Conservation (phyloP, 2,113 vertebrate genomes). For the Athene cunicularia region DNA sequence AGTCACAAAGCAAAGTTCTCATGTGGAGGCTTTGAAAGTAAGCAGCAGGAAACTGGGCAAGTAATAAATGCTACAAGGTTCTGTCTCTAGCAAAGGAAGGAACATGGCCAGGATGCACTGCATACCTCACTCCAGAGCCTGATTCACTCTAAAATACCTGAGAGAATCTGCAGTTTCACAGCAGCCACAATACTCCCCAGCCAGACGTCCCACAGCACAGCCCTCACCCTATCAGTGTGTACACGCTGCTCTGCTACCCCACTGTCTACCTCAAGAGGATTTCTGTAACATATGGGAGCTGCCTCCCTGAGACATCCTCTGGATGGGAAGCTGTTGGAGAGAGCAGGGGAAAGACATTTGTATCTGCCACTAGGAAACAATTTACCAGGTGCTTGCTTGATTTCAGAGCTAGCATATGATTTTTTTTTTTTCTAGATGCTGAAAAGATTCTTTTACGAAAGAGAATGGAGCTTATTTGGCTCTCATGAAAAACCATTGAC, state of each 20-base stretch:
- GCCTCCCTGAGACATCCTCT: not conserved
- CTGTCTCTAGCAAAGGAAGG: not conserved
- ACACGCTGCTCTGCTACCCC: fast-evolving
- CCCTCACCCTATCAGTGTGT: fast-evolving
- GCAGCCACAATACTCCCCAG: not conserved
- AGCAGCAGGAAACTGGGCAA: not conserved
- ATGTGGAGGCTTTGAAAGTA: not conserved
- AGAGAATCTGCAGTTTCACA: not conserved
- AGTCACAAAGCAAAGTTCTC: not conserved
- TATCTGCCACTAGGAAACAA: not conserved
- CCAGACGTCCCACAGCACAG: not conserved
- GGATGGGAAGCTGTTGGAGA: not conserved
- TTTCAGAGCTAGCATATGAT: not conserved
- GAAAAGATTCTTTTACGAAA: not conserved
- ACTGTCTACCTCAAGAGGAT: fast-evolving
- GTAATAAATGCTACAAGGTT: not conserved
- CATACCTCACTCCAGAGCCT: not conserved
- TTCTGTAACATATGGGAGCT: not conserved
- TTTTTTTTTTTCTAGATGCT: not conserved
- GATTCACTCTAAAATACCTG: not conserved
- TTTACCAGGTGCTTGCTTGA: not conserved
- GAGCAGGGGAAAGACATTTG: not conserved
- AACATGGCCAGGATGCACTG: not conserved
- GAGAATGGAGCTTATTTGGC: not conserved
- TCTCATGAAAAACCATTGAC: not conserved